Evolutionary conservation across 2,797 vertebrate genomes (phyloP).

Genomic region (Myotis vivesi): DNA sequence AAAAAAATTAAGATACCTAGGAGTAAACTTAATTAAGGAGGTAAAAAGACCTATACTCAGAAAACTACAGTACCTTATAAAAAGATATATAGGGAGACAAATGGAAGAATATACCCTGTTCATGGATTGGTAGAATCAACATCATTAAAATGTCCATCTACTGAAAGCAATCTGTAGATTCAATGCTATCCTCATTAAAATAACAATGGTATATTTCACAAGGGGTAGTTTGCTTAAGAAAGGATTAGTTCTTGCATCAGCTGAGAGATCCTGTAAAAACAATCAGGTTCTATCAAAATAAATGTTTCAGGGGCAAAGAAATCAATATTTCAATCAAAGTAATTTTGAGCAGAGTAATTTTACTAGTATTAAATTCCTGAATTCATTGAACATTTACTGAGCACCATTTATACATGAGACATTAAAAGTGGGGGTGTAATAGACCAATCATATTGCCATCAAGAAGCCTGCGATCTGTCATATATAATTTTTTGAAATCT

Average conservation of each 20-base stretch:
- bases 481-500: not conserved
- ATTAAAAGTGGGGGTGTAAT: not conserved
- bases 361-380: not conserved
- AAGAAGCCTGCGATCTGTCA: not conserved
- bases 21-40: too few species aligned
- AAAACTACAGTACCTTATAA: too few species aligned
- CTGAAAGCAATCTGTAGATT: too few species aligned
- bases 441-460: not conserved
- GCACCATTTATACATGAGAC: not conserved
- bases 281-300: not conserved
- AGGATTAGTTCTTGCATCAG: not conserved
- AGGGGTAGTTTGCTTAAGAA: not conserved
- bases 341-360: constrained; percentile 7
- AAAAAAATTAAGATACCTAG: too few species aligned
- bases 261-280: not conserved
- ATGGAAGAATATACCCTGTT: too few species aligned
- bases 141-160: too few species aligned
- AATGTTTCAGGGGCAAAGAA: not conserved
- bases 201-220: not conserved
- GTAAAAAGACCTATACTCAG: too few species aligned
- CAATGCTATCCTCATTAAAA: too few species aligned
- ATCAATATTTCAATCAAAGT: not conserved
- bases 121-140: too few species aligned
- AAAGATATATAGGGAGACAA: too few species aligned
- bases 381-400: not conserved